Evolutionary conservation across 1,140 invertebrate species (phyloP), one percentile per base, ranked within the genome.

Genomic region (Euglossa dilemma): DNA sequence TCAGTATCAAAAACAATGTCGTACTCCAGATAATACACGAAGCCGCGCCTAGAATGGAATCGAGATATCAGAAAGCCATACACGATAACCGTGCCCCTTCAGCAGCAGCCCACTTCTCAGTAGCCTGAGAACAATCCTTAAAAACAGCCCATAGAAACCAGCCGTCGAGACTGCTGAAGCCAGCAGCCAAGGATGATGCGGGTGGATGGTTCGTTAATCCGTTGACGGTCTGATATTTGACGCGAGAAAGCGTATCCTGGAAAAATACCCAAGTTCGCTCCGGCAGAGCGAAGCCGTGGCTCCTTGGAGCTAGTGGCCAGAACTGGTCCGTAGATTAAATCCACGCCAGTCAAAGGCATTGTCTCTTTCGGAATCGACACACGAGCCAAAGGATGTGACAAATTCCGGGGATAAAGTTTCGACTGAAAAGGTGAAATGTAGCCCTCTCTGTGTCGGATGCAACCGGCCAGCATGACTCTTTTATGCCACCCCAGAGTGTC

Each of bases 321-420:
- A 9, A 61, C n/a, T 16, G 25, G 43, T 52, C 8, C 59, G 23
- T 9, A 73, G 69, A 80, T 80, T 64, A 63, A 50, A 63, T 72
- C 57, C 28, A 43, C 23, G 8, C 6, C 2, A 11, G 50, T 18
- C 25, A 5, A 23, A 36, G 36, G 6, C 4, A 75, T 56, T 56
- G 54, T 66, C 23, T 80, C 47, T 23, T 20, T 63, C 23, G n/a
- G 16, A 50, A 80, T 80, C 52, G 54, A 59, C 36, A 47, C 45
- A 36, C 25, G 54, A 20, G 23, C 36, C 8, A 45, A 23, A 2
- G 11, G n/a, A 43, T 23, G 45, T 85, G 82, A 71, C 64, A 84
- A 88, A 88, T 64, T 59, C 28, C 63, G 45, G 28, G 78, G 85
- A 87, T 85, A 81, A 82, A 77, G 77, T 78, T 47, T 56, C 54